A percentile compares a stretch with the other conserved stretches of the same genome.
Conservation (phyloP, 2,797 vertebrate species). For the Paguma larvata region DNA sequence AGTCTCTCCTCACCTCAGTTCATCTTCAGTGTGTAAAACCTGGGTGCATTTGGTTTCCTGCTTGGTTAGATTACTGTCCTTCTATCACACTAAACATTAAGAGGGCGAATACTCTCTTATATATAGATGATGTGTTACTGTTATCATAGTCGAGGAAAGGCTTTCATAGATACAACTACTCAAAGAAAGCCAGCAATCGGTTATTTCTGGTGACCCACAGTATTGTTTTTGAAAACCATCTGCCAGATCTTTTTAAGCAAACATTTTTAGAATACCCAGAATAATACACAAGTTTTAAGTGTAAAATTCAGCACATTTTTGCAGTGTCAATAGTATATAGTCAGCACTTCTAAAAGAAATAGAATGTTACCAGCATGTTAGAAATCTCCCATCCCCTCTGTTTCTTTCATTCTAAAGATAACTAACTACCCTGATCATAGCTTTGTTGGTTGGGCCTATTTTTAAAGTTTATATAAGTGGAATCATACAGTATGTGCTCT, state of each 20-base stretch:
- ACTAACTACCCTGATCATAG: neutral
- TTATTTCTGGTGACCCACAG: constrained; percentile 3
- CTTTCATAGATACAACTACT: neutral
- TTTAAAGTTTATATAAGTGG: neutral
- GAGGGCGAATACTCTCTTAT: neutral
- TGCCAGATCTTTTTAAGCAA: neutral
- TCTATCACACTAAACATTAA: neutral
- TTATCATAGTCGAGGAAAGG: neutral
- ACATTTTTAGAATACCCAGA: neutral
- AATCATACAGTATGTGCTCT: neutral
- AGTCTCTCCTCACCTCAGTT: neutral
- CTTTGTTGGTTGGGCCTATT: constrained; percentile 27
- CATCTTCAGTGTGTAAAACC: neutral
- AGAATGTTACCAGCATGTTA: neutral
- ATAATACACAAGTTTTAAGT: neutral
- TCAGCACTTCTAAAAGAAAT: neutral
- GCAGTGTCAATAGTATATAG: neutral
- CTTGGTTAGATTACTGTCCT: neutral
- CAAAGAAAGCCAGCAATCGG: neutral
- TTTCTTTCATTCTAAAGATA: constrained; percentile 1
- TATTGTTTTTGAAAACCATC: constrained; percentile 31
- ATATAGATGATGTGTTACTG: neutral
- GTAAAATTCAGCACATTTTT: neutral
- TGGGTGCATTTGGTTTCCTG: neutral
- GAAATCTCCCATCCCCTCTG: neutral